A percentile compares a stretch with the other conserved stretches of the same genome.
Evolutionary conservation across 1,140 invertebrate genomes (phyloP).

Genomic region (Listronotus oregonensis): DNA sequence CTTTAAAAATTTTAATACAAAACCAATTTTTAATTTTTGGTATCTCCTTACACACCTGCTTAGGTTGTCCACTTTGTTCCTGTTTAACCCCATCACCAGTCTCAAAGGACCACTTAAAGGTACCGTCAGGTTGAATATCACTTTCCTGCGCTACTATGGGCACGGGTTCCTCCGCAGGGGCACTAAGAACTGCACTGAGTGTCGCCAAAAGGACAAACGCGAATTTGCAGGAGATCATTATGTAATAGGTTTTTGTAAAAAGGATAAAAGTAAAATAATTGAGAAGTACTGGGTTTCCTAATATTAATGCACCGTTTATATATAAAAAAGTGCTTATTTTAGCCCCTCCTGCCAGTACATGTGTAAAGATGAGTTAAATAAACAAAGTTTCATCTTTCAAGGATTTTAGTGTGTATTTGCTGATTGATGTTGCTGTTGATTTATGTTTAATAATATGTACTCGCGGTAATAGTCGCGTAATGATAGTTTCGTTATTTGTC

Average conservation of each 20-base stretch:
- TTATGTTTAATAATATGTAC: no score
- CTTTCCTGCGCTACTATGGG: constrained; percentile 30
- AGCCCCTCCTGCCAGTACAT: background rate
- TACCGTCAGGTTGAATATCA: constrained; percentile 33
- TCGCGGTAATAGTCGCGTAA: no score
- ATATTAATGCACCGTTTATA: constrained; percentile 3
- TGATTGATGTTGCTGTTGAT: no score
- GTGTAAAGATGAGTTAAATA: background rate
- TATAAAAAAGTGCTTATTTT: constrained; percentile 17
- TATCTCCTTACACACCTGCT: constrained; percentile 16
- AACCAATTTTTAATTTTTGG: no score
- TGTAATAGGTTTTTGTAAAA: background rate
- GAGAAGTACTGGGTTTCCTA: background rate
- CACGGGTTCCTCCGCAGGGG: constrained; percentile 25
- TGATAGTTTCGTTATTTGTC: no score
- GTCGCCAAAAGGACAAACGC: constrained; percentile 5
- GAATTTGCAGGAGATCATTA: constrained; percentile 6
- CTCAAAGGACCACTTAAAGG: constrained; percentile 34
- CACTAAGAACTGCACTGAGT: constrained; percentile 6
- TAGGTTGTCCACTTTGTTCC: constrained; percentile 31
- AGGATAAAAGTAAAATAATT: background rate
- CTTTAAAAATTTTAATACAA: no score
- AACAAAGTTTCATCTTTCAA: no score
- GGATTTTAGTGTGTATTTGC: no score
- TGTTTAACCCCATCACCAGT: constrained; percentile 30